A percentile compares a stretch with the other conserved stretches of the same genome.
These are phyloP conservation scores for Trichonephila inaurata DNA, from an alignment of 1,140 invertebrate genomes.

Conservation along the genomic window DNA sequence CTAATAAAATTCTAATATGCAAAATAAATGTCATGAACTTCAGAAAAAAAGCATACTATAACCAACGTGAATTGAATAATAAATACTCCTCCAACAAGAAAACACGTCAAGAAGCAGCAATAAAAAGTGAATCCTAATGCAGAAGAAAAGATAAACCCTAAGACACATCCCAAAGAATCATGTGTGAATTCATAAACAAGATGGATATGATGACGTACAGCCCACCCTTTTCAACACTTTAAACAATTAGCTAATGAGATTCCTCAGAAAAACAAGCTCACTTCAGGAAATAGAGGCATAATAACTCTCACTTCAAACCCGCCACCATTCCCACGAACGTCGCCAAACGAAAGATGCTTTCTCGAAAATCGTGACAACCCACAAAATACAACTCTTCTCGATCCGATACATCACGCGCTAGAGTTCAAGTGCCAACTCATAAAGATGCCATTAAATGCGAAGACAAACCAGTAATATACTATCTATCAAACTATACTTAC, in stretches of 20 bases:
- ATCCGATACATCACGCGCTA: constrained; percentile 40
- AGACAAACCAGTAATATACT: constrained; percentile 73
- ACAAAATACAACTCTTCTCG: constrained; percentile 16
- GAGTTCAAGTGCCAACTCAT: constrained; percentile 60
- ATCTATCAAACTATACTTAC: constrained; percentile 66
- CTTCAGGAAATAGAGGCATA: constrained; percentile 4
- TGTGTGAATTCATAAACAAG: neutral
- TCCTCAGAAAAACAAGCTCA: neutral
- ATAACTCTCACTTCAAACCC: neutral
- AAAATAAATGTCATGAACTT: neutral
- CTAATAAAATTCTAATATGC: too few relatives aligned
- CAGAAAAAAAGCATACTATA: neutral
- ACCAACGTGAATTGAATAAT: neutral
- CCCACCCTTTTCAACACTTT: constrained; percentile 39
- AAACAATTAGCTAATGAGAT: constrained; percentile 30
- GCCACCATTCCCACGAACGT: constrained; percentile 35
- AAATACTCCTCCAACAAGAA: neutral
- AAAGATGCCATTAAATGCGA: constrained; percentile 63
- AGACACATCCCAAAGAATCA: neutral
- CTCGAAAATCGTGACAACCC: constrained; percentile 30
- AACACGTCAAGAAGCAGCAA: too few relatives aligned
- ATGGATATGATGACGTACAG: constrained; percentile 22
- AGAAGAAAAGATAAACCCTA: neutral
- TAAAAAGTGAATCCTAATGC: neutral
- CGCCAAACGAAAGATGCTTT: neutral